Percentiles rank a stretch among this genome's conserved stretches.
These are phyloP conservation scores for Uloborus plumipes DNA, from an alignment of 2,888 invertebrate species.

Conservation along the genomic window DNA sequence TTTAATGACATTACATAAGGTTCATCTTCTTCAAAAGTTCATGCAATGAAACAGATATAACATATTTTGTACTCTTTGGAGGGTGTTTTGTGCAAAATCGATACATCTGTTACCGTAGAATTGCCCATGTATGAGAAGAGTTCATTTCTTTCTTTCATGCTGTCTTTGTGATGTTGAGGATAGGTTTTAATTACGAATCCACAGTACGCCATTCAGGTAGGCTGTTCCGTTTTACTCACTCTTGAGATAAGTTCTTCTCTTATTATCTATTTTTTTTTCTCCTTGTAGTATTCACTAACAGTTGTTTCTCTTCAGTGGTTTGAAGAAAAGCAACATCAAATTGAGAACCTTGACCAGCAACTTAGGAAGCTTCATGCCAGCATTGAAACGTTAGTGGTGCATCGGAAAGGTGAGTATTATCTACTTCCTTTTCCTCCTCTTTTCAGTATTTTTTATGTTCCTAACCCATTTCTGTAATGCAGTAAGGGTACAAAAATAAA, in stretches of 20 bases:
- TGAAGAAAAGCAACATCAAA: conserved; percentile 92
- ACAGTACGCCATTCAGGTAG: conserved; percentile 62
- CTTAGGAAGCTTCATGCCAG: conserved; percentile 87
- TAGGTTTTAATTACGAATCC: conserved; percentile 64
- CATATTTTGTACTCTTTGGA: too few species aligned
- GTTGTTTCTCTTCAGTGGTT: conserved; percentile 83
- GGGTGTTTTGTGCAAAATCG: too few species aligned
- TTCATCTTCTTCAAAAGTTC: too few species aligned
- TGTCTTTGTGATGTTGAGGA: conserved; percentile 41
- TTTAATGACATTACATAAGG: too few species aligned
- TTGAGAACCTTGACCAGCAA: conserved; percentile 91
- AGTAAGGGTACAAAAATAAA: too few species aligned
- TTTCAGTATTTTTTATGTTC: background rate
- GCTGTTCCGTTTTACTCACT: background rate
- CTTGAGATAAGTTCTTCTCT: background rate
- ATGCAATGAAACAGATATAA: too few species aligned
- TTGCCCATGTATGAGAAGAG: too few species aligned
- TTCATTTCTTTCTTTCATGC: conserved; percentile 54
- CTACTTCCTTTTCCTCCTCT: background rate
- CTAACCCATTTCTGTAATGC: background rate
- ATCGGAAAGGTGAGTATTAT: conserved; percentile 78
- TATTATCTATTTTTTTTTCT: conserved; percentile 16
- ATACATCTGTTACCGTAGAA: too few species aligned
- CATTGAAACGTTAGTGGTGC: conserved; percentile 87
- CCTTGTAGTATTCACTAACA: background rate